Conservation (phyloP, 37 sponge, comb jelly and placozoan species). For the Theonella swinhoei region DNA sequence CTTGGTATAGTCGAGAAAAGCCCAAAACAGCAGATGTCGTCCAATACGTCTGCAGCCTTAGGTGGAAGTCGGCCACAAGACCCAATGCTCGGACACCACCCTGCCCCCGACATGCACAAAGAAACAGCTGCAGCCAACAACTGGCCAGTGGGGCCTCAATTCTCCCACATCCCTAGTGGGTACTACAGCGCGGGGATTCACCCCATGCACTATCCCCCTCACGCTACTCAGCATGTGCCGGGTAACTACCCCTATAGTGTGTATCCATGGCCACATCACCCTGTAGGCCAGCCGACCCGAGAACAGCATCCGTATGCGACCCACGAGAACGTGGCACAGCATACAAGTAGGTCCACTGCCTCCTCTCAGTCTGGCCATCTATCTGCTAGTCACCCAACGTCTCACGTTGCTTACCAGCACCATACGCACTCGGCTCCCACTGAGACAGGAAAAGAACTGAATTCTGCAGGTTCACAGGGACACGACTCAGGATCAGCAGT, state of each 20-base stretch:
- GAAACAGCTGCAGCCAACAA: not conserved
- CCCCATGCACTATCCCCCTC: conserved; percentile 30
- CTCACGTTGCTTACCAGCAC: too few species aligned
- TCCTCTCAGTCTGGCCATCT: too few species aligned
- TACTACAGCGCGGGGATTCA: conserved; percentile 26
- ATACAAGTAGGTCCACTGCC: not conserved
- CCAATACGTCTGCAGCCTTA: not conserved
- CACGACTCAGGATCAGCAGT: too few species aligned
- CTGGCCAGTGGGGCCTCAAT: not conserved
- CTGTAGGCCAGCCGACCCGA: not conserved
- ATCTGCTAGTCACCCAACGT: not conserved
- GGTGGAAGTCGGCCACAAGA: not conserved
- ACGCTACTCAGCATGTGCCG: conserved; percentile 27
- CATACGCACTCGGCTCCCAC: too few species aligned
- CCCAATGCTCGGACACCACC: not conserved
- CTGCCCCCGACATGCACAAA: not conserved
- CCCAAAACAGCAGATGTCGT: not conserved
- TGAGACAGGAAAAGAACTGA: too few species aligned
- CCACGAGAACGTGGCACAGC: not conserved
- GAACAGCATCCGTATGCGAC: not conserved
- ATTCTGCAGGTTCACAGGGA: too few species aligned
- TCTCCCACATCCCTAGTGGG: not conserved
- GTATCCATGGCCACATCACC: conserved; percentile 48
- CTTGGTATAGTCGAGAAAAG: not conserved
- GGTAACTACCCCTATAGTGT: conserved; percentile 55